A percentile compares a stretch with the other conserved stretches of the same genome.
Conservation (phyloP, 2,888 invertebrate species). For the Athalia cordata region DNA sequence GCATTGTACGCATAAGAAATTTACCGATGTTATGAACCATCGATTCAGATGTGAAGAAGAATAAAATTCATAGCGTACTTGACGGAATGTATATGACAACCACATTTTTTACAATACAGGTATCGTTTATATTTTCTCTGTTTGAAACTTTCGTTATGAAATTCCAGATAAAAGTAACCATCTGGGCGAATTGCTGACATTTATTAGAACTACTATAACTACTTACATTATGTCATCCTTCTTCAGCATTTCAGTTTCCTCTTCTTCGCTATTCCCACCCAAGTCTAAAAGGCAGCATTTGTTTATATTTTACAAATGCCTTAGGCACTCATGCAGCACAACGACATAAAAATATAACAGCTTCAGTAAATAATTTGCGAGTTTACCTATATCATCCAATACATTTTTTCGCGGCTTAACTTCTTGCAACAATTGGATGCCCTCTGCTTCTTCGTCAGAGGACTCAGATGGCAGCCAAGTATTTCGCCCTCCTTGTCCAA, state of each 20-base stretch:
- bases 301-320: background rate
- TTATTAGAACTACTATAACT: background rate
- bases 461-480: slow-evolving; percentile 62
- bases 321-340: background rate
- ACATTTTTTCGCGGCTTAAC: slow-evolving; percentile 60
- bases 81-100: slow-evolving; percentile 11
- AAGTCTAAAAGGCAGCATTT: slow-evolving; percentile 66
- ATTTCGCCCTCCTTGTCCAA: slow-evolving; percentile 66
- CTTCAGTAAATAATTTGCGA: background rate
- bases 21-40: too few relatives aligned
- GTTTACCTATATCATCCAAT: slow-evolving; percentile 66
- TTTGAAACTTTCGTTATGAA: background rate
- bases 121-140: background rate
- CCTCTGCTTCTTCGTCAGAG: slow-evolving; percentile 65
- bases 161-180: background rate
- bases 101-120: slow-evolving; percentile 21
- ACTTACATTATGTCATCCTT: slow-evolving; percentile 58
- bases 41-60: background rate
- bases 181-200: background rate
- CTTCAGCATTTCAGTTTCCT: slow-evolving; percentile 65
- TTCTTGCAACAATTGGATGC: slow-evolving; percentile 65
- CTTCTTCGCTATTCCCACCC: slow-evolving; percentile 74
- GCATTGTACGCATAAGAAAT: too few relatives aligned
- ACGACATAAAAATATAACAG: too few relatives aligned
- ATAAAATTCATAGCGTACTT: slow-evolving; percentile 25